Evolutionary conservation across 2,113 vertebrate genomes (phyloP), one percentile per base, ranked within the genome.

Genomic region (Rhinolophus ferrumequinum): DNA sequence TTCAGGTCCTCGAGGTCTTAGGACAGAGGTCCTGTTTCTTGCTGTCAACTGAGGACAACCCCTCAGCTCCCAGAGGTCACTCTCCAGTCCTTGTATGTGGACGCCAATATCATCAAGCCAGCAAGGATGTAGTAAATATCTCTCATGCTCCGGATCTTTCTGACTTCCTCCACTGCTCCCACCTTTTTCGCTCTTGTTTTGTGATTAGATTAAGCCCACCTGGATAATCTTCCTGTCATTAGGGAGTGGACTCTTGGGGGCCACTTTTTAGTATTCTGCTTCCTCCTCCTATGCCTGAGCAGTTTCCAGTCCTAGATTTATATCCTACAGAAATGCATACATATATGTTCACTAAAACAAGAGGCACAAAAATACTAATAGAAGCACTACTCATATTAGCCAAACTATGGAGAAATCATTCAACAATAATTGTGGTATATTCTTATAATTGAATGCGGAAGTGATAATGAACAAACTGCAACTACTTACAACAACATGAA

Each of bases 91-190:
- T 72, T 44, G 50, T 3, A 8, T 21, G 6, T 8, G 64, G 24
- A 47, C 50, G 30, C 9, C 22, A 0, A 9, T 22, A 8, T 28
- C 35, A 6, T 18, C 9, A 81, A 56, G 18, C 47, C 83, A 64
- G 18, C 35, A 19, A n/a, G 1, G 0, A 50, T 0, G 5, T 35
- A n/a, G 26, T 1, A 16, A 50, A 13, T 12, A 2, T 6, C 19
- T 2, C 66, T 33, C 0, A 9, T 0, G 1, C 38, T 73, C 67
- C 73, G 38, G 3, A 10, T 9, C 16, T 41, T 33, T 67, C 79
- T 4, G 28, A n/a, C 58, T 58, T 8, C 76, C 47, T 50, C 11
- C 12, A 50, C 47, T 38, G 33, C 19, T 76, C 67, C 5, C 14
- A 28, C 35, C 80, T 9, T 41, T 30, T 44, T 35, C 13, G 16